Conservation (phyloP, 2,797 vertebrate species). For the Pagetopsis macropterus region DNA sequence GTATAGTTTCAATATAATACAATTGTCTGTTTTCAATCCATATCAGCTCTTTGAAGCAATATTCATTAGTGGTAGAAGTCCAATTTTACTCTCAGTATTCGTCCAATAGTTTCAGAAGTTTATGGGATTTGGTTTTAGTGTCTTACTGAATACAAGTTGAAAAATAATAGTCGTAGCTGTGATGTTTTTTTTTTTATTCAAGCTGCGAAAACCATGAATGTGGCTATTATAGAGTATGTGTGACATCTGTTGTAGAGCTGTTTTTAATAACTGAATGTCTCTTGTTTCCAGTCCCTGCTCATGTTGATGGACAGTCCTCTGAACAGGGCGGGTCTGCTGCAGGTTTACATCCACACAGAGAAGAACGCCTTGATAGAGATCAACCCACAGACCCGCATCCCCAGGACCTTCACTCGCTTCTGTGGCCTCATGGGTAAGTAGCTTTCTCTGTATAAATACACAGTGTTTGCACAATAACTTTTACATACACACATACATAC, state of each 20-base stretch:
- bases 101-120: too few species aligned
- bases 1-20: too few species aligned
- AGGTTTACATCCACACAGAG: conserved; percentile 96
- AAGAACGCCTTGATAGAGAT: conserved; percentile 95
- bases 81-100: too few species aligned
- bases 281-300: conserved; percentile 81
- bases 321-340: conserved; percentile 94
- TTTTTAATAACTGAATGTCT: background rate
- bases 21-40: too few species aligned
- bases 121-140: too few species aligned
- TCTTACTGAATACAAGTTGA: too few species aligned
- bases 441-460: background rate
- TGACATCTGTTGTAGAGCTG: background rate
- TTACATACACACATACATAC: too few species aligned
- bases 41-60: too few species aligned
- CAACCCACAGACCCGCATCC: conserved; percentile 97
- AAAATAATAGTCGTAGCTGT: too few species aligned
- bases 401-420: conserved; percentile 94
- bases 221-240: background rate
- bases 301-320: conserved; percentile 98
- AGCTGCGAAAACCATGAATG: background rate
- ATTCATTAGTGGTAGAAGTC: too few species aligned
- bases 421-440: conserved; percentile 97
- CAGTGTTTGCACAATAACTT: too few species aligned
- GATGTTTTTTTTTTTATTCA: too few species aligned